Conservation (phyloP, 2,888 invertebrate genomes). For the Phrixothrix hirtus region DNA sequence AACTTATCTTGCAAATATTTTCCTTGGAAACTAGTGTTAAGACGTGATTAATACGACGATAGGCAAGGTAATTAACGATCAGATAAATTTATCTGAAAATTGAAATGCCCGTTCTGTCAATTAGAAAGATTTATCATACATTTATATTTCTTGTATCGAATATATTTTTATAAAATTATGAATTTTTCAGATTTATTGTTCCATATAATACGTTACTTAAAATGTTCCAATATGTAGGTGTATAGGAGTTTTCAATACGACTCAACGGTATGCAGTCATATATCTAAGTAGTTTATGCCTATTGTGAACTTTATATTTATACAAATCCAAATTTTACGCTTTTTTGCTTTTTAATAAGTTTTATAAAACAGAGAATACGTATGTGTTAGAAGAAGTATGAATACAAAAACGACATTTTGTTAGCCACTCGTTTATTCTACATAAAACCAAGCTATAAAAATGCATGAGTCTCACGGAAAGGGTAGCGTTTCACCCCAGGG, state of each 20-base stretch:
- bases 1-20: no score
- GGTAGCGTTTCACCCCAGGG: conserved; percentile 47
- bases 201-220: no score
- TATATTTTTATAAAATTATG: no score
- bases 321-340: not conserved
- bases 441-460: conserved; percentile 46
- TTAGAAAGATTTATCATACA: no score
- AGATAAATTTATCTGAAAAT: no score
- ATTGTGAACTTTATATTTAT: not conserved
- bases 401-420: conserved; percentile 33
- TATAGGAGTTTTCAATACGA: not conserved
- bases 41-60: no score
- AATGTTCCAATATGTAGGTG: no score
- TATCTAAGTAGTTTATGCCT: not conserved
- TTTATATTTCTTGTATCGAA: no score
- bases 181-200: not conserved
- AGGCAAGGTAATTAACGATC: no score
- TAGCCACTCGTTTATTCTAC: conserved; percentile 33
- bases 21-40: no score
- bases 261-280: not conserved
- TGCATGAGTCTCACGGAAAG: conserved; percentile 47
- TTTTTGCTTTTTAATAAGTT: not conserved
- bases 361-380: not conserved
- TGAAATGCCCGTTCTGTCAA: no score
- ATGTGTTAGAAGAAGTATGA: not conserved